Conservation (phyloP, 2,113 vertebrate genomes). For the Variabilichromis moorii region DNA sequence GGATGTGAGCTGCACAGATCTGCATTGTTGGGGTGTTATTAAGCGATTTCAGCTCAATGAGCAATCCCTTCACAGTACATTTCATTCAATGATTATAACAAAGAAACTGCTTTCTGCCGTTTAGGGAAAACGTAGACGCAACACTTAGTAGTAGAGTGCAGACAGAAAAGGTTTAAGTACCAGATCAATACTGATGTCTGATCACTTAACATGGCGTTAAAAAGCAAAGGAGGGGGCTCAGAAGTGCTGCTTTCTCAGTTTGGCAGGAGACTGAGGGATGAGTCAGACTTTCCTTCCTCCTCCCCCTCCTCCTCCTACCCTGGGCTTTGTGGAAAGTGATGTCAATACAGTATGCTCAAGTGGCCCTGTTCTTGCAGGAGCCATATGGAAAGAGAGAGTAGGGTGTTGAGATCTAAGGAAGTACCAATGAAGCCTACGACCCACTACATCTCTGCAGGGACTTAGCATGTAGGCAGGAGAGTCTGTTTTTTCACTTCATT, state of each 20-base stretch:
- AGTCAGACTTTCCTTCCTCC: conserved; percentile 75
- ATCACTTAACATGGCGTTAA: background rate
- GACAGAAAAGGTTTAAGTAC: background rate
- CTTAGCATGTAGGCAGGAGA: background rate
- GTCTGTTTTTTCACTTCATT: background rate
- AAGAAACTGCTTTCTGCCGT: background rate
- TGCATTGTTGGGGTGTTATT: background rate
- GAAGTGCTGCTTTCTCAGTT: conserved; percentile 44
- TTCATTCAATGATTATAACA: background rate
- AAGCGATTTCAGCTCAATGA: background rate
- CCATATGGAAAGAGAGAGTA: conserved; percentile 20
- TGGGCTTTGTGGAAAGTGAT: conserved; percentile 58
- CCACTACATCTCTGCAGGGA: conserved; percentile 13
- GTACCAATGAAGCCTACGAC: conserved; percentile 27
- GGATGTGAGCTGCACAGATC: background rate
- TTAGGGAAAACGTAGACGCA: background rate
- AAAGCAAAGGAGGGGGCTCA: conserved; percentile 24
- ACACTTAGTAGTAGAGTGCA: background rate
- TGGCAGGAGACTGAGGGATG: conserved; percentile 56
- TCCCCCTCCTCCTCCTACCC: conserved; percentile 31
- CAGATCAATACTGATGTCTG: conserved; percentile 3
- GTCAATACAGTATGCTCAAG: conserved; percentile 60
- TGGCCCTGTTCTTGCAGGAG: conserved; percentile 35
- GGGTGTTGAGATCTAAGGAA: background rate
- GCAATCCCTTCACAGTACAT: background rate